Base-by-base conservation (phyloP, 2,888 invertebrate species). In the Gortyna flavago region DNA sequence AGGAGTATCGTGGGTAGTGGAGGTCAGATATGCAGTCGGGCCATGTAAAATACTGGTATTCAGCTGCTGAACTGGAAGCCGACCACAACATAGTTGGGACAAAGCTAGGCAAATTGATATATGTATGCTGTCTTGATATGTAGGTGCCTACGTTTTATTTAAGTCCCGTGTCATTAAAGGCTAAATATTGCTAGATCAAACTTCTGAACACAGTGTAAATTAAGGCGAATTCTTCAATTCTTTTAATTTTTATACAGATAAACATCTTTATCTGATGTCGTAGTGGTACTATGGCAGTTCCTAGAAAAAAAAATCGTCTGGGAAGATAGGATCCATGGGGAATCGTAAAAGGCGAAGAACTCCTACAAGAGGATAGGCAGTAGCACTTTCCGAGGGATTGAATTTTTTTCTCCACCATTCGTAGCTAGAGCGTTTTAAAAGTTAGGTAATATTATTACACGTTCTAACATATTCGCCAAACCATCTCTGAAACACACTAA, bases 401-500 rank as follows among this genome's bases (percentile, higher is more conserved):
- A 18, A 9, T 16, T 7, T 18, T 35, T 41, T 16, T 7, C 9
- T 32, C 1, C 29, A 41, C 18, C 35, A 59, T 29, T 29, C 25
- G 9, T 44, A 80, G 18, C 8, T 21, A 18, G 9, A 62, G 44
- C 13, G 32, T 80, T 71, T 44, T 35, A 9, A 61, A 61, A 61
- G 5, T 25, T 16, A 61, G 5, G 18, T 16, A 25, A 35, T 29
- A 6, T 29, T 21, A 29, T 25, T 29, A 38, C 11, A 48, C 11
- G 18, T 66, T 7, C 35, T 11, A 44, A 44, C 29, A 69, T 32
- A 54, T 38, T 59, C 29, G 25, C 25, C 35, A 21, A 13, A 18
- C 25, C 38, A 62, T 67, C 16, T 72, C 41, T 69, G n/a, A 32
- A 72, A 66, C 61, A 41, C 67, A 64, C 74, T 86, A 86, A 86